Evolutionary conservation across 2,113 vertebrate species (phyloP).

Genomic region (Trochalopteron elliotii): DNA sequence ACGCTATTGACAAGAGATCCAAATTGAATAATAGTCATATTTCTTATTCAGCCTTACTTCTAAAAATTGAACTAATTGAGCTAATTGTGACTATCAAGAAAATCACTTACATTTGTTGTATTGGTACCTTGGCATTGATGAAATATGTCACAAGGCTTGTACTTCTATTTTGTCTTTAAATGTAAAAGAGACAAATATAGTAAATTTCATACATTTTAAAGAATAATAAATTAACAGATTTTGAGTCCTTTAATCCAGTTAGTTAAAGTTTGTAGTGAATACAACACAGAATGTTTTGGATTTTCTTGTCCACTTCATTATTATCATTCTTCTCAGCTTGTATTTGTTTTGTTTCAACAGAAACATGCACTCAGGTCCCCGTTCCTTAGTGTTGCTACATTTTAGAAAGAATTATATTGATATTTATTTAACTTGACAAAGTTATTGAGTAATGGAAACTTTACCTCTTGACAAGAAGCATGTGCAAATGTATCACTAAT

Average conservation of each 20-base stretch:
- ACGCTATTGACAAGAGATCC: background rate
- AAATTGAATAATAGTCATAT: background rate
- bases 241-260: background rate
- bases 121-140: background rate
- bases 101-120: background rate
- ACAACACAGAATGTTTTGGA: background rate
- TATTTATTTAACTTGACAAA: background rate
- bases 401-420: background rate
- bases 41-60: background rate
- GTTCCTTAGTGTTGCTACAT: background rate
- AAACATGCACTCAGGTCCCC: background rate
- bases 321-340: background rate
- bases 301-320: background rate
- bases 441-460: background rate
- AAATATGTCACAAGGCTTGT: background rate
- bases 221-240: background rate
- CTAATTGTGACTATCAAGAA: background rate
- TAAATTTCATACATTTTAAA: background rate
- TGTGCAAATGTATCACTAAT: background rate
- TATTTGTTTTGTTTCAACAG: background rate
- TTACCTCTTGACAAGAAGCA: background rate
- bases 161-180: background rate
- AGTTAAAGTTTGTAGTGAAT: background rate
- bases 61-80: background rate
- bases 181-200: background rate